phyloP scores from a whole-genome alignment of 2,797 vertebrate genomes.

The Catostomus latipinnis region DNA sequence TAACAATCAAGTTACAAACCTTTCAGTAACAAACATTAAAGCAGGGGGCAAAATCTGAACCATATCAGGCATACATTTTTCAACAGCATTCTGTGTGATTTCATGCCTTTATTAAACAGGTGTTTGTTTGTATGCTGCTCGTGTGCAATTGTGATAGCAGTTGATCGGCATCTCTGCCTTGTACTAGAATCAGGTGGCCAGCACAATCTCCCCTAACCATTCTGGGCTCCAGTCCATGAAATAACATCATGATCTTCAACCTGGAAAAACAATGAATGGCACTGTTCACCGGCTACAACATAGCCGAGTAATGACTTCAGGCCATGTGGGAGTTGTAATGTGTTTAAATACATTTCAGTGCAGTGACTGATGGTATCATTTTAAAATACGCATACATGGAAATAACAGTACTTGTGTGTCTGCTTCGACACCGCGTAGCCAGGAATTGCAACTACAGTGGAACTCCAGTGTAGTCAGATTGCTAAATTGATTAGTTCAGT shows the following conservation, averaged over 20 bases:
- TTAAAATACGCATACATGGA: conserved; percentile 19
- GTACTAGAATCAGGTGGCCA: conserved; percentile 60
- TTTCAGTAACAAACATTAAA: conserved; percentile 9
- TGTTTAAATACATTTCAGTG: conserved; percentile 1
- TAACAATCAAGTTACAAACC: not conserved
- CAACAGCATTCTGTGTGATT: too few species aligned
- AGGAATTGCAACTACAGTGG: not conserved
- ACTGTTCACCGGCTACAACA: conserved; percentile 50
- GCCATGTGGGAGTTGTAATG: conserved; percentile 54
- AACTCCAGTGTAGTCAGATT: not conserved
- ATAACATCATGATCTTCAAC: conserved; percentile 60
- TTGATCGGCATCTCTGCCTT: conserved; percentile 51
- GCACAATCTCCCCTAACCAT: conserved; percentile 50
- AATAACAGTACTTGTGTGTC: conserved; percentile 25
- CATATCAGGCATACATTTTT: not conserved
- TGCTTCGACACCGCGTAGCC: not conserved
- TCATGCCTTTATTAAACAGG: too few species aligned
- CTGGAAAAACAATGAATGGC: conserved; percentile 55
- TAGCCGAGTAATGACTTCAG: conserved; percentile 31
- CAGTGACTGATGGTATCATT: conserved; percentile 32
- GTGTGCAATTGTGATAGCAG: conserved; percentile 52
- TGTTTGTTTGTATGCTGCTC: too few species aligned
- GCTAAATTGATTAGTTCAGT: not conserved
- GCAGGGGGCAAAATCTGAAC: not conserved
- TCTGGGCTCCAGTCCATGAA: conserved; percentile 59